These are phyloP conservation scores for Parotocinclus haroldoi DNA, from an alignment of 2,797 vertebrate species.

Conservation along the genomic window DNA sequence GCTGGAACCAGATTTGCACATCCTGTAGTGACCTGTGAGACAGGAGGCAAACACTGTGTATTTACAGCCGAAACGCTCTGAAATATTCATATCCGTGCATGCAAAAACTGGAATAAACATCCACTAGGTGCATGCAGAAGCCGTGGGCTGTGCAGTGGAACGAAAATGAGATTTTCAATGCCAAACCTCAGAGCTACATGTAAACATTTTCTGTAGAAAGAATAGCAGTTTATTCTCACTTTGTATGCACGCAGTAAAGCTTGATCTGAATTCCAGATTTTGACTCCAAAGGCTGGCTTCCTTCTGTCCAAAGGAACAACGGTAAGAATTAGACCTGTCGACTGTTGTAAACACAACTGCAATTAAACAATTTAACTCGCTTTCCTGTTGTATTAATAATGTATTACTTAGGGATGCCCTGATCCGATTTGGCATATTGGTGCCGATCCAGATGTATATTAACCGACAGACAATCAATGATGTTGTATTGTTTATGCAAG, in stretches of 20 bases:
- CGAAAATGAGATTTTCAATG: background rate
- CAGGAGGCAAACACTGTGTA: background rate
- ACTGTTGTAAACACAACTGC: too few species aligned
- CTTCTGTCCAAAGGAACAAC: constrained; percentile 70
- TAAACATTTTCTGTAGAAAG: constrained; percentile 4
- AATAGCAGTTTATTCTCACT: constrained; percentile 71
- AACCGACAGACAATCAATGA: too few species aligned
- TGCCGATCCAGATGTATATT: too few species aligned
- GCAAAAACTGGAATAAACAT: constrained; percentile 12
- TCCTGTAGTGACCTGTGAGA: constrained; percentile 86
- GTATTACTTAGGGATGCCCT: too few species aligned
- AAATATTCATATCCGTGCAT: constrained; percentile 12
- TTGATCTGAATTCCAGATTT: constrained; percentile 93
- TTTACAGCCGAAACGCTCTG: constrained; percentile 5
- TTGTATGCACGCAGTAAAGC: constrained; percentile 97
- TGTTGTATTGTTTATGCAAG: too few species aligned
- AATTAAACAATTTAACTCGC: too few species aligned
- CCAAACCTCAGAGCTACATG: constrained; percentile 4
- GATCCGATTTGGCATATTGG: too few species aligned
- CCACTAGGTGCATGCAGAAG: constrained; percentile 8
- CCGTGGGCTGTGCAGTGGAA: background rate
- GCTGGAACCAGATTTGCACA: constrained; percentile 97
- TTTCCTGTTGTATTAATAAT: too few species aligned
- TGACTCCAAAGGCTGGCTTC: constrained; percentile 79
- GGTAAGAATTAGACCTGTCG: background rate